phyloP scores from a whole-genome alignment of 2,888 invertebrate genomes.

The Metellina segmentata region DNA sequence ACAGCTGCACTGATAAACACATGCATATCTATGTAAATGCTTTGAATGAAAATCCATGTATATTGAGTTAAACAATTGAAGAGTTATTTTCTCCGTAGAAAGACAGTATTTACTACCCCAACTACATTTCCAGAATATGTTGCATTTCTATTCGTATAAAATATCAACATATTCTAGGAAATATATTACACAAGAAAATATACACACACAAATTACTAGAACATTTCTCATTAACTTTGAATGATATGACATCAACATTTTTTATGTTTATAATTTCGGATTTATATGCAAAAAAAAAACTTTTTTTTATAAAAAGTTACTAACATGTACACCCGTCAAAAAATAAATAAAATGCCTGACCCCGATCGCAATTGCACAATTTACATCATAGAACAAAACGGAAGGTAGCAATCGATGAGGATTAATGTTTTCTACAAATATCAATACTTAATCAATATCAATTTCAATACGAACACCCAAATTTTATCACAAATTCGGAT shows the following conservation, averaged over 20 bases:
- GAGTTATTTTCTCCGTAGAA: neutral
- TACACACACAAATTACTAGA: neutral
- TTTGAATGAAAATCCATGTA: slow-evolving; percentile 35
- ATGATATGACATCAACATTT: neutral
- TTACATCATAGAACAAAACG: no score
- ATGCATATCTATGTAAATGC: slow-evolving; percentile 48
- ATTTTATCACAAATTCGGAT: no score
- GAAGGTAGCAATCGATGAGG: no score
- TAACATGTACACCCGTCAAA: no score
- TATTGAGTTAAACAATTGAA: slow-evolving; percentile 1
- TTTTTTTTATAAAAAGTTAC: no score
- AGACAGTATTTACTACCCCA: neutral
- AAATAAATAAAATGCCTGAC: no score
- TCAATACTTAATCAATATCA: no score
- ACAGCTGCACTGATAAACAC: slow-evolving; percentile 26
- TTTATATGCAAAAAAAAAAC: no score
- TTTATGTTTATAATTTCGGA: no score
- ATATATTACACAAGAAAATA: neutral
- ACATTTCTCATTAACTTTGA: neutral
- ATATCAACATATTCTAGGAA: neutral
- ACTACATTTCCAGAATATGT: neutral
- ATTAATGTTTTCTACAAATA: no score
- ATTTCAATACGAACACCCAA: no score
- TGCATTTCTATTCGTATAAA: neutral
- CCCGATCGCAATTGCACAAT: no score